Conservation (phyloP, 1,140 invertebrate genomes). For the Adelges cooleyi region DNA sequence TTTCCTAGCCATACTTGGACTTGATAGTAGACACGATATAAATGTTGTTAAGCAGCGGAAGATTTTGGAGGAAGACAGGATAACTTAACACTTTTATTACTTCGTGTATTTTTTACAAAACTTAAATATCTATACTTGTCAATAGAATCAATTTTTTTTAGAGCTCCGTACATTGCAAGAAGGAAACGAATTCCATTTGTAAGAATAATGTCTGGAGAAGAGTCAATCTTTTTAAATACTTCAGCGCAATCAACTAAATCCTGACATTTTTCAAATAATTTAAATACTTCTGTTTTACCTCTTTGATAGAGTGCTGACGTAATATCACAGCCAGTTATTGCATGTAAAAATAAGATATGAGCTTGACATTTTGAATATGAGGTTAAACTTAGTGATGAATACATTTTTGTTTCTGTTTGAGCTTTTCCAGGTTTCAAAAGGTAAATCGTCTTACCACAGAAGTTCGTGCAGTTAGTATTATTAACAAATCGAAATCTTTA, state of each 20-base stretch:
- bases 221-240: neutral
- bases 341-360: slow-evolving; percentile 7
- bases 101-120: slow-evolving; percentile 1
- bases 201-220: neutral
- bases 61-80: neutral
- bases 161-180: neutral
- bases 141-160: neutral
- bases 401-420: slow-evolving; percentile 1
- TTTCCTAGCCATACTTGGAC: neutral
- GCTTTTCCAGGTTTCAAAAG: neutral
- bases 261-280: slow-evolving; percentile 1
- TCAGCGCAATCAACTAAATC: neutral
- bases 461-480: neutral
- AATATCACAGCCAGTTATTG: slow-evolving; percentile 6
- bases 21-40: neutral
- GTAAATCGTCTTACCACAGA: neutral
- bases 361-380: neutral
- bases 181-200: neutral
- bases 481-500: neutral
- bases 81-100: neutral
- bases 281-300: neutral
- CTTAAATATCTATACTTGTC: neutral
- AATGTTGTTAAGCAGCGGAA: neutral
- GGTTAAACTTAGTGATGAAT: neutral
- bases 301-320: neutral